Conservation (phyloP, 2,113 vertebrate genomes). For the Clinocottus analis region DNA sequence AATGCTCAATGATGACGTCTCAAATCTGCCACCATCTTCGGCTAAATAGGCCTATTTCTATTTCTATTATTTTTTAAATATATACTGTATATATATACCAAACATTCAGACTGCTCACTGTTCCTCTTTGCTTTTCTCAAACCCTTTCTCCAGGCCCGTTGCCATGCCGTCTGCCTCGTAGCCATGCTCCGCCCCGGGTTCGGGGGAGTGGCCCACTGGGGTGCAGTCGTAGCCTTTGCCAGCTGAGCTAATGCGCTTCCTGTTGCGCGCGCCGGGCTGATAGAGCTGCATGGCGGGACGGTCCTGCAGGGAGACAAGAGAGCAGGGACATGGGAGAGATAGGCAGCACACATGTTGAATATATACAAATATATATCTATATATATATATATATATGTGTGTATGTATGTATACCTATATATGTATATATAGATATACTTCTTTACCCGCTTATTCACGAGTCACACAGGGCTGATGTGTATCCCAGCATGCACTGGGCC, state of each 20-base stretch:
- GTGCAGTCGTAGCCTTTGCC: slow-evolving; percentile 86
- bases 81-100: no score
- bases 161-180: slow-evolving; percentile 81
- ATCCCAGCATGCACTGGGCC: background rate
- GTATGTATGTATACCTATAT: no score
- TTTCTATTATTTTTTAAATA: background rate
- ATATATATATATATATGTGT: no score
- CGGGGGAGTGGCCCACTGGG: slow-evolving; percentile 75
- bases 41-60: background rate
- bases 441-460: background rate
- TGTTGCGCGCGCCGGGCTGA: slow-evolving; percentile 89
- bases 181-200: slow-evolving; percentile 81
- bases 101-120: slow-evolving; percentile 49
- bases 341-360: slow-evolving; percentile 8
- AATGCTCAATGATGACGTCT: slow-evolving; percentile 23
- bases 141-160: slow-evolving; percentile 84
- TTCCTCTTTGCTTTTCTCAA: slow-evolving; percentile 86
- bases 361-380: background rate
- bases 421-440: background rate
- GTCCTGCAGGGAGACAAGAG: slow-evolving; percentile 83
- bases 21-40: background rate
- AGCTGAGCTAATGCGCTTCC: slow-evolving; percentile 84
- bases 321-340: slow-evolving; percentile 65
- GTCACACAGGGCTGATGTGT: background rate
- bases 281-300: slow-evolving; percentile 94